Percentiles rank a stretch among this genome's conserved stretches.
Evolutionary conservation across 1,140 invertebrate species (phyloP).

Genomic region (Nebria ingens): DNA sequence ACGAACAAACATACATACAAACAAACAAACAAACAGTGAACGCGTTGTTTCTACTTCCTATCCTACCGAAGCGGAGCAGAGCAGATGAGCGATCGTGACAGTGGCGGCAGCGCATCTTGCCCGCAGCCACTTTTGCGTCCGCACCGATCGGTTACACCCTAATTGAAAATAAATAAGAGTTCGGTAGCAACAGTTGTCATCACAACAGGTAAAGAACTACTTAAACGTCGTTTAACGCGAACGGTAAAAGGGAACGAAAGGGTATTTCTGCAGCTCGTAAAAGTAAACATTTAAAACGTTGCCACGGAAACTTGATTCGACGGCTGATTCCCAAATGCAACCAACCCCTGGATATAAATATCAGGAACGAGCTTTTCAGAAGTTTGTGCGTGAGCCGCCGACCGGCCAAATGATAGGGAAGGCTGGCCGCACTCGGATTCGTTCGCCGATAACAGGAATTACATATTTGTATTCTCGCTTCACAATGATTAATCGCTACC

Average conservation of each 20-base stretch:
- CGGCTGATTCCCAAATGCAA: no score
- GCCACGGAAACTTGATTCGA: not conserved
- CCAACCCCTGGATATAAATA: no score
- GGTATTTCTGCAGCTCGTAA: not conserved
- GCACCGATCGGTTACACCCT: not conserved
- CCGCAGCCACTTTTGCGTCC: not conserved
- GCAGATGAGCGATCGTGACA: no score
- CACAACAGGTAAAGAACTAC: not conserved
- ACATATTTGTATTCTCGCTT: not conserved
- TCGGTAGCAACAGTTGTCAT: constrained; percentile 6
- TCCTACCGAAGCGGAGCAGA: no score
- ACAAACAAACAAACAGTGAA: not conserved
- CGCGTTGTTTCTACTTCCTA: not conserved
- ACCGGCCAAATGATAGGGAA: not conserved
- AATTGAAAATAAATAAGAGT: constrained; percentile 9
- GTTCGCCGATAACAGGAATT: not conserved
- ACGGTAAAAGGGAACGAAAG: not conserved
- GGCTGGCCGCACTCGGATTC: not conserved
- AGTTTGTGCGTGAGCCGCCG: no score
- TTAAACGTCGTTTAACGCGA: not conserved
- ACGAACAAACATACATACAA: not conserved
- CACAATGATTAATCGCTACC: not conserved
- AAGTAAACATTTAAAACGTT: constrained; percentile 1
- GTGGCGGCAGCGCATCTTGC: not conserved
- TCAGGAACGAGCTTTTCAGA: no score